Base-by-base conservation (phyloP, 2,113 vertebrate species). In the Hippolais icterina region DNA sequence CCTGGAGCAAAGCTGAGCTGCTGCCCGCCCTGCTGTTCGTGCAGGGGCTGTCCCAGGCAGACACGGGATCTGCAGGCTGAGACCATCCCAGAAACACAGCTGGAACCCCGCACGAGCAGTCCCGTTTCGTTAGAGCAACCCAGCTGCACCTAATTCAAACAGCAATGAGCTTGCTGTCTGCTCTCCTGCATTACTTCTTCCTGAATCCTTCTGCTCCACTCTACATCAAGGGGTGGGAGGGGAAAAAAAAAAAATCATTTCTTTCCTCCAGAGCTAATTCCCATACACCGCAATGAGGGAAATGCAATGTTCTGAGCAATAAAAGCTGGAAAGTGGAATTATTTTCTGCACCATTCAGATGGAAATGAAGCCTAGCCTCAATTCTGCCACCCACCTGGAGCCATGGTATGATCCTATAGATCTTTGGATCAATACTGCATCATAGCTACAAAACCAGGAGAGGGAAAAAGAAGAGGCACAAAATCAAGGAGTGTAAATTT, bases 291-390 rank as follows among this genome's bases (percentile, higher is more conserved):
- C 90, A 87, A 95, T 49, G 88, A 95, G 93, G 93, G 94, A 91
- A 95, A 90, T 46, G 92, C 94, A 94, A 93, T 86, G 82, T 93
- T 95, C 88, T 92, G 83, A 96, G 93, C 95, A 85, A 93, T 93
- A 96, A 93, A 94, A 94, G 90, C 93, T 70, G 69, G 93, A 85
- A 95, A 96, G 88, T 33, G 61, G 95, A 95, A 95, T 97, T 94
- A 93, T 95, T 96, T 97, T 96, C 95, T 87, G 69, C 87, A 71
- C 96, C 86, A 96, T 97, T 97, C 97, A 96, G 92, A 97, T 97
- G 79, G 97, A 97, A 97, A 97, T 97, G 96, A 97, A 96, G 93
- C 86, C 65, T 57, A 64, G 83, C 71, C 53, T 93, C 95, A 91
- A 54, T 95, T 89, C 94, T 89, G 70, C 92, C 96, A 96, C 95